A percentile compares a stretch with the other conserved stretches of the same genome.
These are phyloP conservation scores for Hypselothyrea guttata DNA, from an alignment of 2,888 invertebrate species.

Conservation along the genomic window DNA sequence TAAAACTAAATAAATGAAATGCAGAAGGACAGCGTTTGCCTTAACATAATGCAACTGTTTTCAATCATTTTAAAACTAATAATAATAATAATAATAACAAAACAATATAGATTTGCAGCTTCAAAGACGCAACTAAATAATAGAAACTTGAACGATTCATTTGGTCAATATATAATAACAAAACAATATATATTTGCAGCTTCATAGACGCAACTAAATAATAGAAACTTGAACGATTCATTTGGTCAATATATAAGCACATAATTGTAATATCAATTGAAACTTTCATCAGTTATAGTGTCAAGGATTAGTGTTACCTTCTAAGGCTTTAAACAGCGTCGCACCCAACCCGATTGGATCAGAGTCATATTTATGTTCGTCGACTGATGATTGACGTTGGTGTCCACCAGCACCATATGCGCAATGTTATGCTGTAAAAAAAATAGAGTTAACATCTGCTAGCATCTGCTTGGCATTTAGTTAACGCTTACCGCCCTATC, in stretches of 20 bases:
- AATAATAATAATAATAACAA: constrained; percentile 1
- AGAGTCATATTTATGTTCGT: constrained; percentile 42
- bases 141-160: too few relatives aligned
- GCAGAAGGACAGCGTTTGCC: constrained; percentile 82
- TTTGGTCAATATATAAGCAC: too few relatives aligned
- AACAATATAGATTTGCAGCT: background rate
- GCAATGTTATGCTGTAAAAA: constrained; percentile 57
- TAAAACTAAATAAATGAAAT: constrained; percentile 81
- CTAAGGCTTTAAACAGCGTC: constrained; percentile 38
- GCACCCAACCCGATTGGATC: constrained; percentile 43
- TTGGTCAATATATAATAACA: too few relatives aligned
- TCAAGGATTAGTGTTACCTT: too few relatives aligned
- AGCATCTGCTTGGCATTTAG: too few relatives aligned
- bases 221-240: too few relatives aligned
- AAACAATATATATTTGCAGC: background rate
- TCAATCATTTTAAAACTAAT: constrained; percentile 31
- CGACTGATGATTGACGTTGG: constrained; percentile 1
- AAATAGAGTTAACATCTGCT: background rate
- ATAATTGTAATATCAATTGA: too few relatives aligned
- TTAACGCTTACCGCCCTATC: constrained; percentile 47
- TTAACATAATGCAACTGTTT: constrained; percentile 71
- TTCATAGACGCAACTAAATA: too few relatives aligned
- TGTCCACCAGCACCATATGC: constrained; percentile 73
- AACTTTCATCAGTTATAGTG: too few relatives aligned
- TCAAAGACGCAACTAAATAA: too few relatives aligned